phyloP scores from a whole-genome alignment of 2,797 vertebrate genomes.

The Cyclura pinguis region DNA sequence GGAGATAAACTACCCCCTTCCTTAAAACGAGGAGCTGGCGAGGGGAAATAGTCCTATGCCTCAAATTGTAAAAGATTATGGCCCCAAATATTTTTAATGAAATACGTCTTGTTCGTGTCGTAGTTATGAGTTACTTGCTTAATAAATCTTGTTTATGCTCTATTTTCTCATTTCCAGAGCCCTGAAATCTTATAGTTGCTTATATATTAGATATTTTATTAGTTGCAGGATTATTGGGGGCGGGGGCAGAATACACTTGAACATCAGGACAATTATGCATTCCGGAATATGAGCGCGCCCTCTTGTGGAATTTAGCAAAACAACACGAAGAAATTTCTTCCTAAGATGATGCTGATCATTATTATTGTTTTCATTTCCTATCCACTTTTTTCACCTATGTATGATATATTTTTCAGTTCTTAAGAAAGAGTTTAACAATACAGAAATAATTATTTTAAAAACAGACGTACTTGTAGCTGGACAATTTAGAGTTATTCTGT shows the following conservation, averaged over 20 bases:
- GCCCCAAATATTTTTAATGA: slow-evolving; percentile 58
- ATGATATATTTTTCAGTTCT: not conserved
- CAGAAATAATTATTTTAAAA: not conserved
- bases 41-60: slow-evolving; percentile 28
- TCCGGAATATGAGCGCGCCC: slow-evolving; percentile 85
- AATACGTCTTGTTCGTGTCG: slow-evolving; percentile 70
- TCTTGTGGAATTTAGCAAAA: slow-evolving; percentile 84
- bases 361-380: not conserved
- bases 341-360: not conserved
- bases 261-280: slow-evolving; percentile 39
- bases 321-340: slow-evolving; percentile 41
- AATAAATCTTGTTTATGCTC: slow-evolving; percentile 73
- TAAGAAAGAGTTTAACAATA: not conserved
- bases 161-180: slow-evolving; percentile 74
- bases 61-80: slow-evolving; percentile 63
- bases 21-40: slow-evolving; percentile 53
- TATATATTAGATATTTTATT: slow-evolving; percentile 78
- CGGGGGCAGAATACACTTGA: slow-evolving; percentile 21
- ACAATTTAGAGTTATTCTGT: not conserved
- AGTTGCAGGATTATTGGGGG: slow-evolving; percentile 65
- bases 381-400: not conserved
- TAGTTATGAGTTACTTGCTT: slow-evolving; percentile 68
- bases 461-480: not conserved
- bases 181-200: slow-evolving; percentile 72
- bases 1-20: slow-evolving; percentile 21